Percentiles rank a stretch among this genome's conserved stretches.
Evolutionary conservation across 2,113 vertebrate species (phyloP).

Genomic region (Rana temporaria): DNA sequence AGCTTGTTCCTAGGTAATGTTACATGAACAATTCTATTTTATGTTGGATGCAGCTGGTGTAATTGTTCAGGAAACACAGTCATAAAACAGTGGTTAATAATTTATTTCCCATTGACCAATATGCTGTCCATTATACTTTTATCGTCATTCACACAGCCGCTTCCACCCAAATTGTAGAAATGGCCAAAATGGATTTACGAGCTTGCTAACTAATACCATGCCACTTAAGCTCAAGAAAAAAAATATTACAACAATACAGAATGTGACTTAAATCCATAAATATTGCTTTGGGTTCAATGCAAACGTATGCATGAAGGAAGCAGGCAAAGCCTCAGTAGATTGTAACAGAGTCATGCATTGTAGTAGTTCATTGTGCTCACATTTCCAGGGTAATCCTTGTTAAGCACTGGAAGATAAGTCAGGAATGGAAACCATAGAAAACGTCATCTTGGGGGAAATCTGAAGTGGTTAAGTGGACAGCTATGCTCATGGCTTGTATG

Average conservation of each 20-base stretch:
- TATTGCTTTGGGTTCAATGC: constrained; percentile 14
- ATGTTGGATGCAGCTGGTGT: constrained; percentile 58
- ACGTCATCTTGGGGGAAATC: not conserved
- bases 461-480: not conserved
- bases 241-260: constrained; percentile 27
- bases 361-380: not conserved
- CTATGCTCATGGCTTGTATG: not conserved
- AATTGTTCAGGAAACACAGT: constrained; percentile 65
- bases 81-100: constrained; percentile 63
- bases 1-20: constrained; percentile 60
- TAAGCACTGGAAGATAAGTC: not conserved
- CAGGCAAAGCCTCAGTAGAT: constrained; percentile 4
- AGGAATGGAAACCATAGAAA: not conserved
- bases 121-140: constrained; percentile 70
- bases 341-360: not conserved
- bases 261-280: constrained; percentile 38
- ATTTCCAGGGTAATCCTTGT: not conserved
- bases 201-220: constrained; percentile 31
- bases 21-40: constrained; percentile 60
- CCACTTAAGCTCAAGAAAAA: constrained; percentile 26
- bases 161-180: constrained; percentile 46
- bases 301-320: constrained; percentile 7
- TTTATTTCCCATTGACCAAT: constrained; percentile 69
- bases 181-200: constrained; percentile 41
- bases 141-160: constrained; percentile 54